Evolutionary conservation across 1,140 invertebrate genomes (phyloP), one percentile per base, ranked within the genome.

Genomic region (Saccostrea glomerata): DNA sequence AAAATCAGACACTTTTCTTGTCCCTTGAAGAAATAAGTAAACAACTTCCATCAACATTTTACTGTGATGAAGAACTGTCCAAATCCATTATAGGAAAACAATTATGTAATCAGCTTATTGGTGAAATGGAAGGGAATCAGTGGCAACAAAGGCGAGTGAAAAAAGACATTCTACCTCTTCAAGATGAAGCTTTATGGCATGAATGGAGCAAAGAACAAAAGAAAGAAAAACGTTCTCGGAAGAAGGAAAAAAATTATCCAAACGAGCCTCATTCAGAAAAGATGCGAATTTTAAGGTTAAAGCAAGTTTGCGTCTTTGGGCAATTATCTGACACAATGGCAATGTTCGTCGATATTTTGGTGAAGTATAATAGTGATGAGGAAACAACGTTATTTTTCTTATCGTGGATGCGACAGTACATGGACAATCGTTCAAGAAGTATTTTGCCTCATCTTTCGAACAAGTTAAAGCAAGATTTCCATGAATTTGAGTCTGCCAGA

Each of bases 361-460:
- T 20, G 20, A 60, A 3, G 1, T 20, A 13, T 60, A 60, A 13
- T 40, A n/a, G 6, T 30, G 36, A 77, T 77, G 11, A 25, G 23
- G 0, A 25, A 15, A 77, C 36, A 13, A 11, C n/a, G 2, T 15
- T 25, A 20, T 47, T 54, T 20, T 86, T 86, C 47, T 6, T 86
- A 4, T 17, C 4, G 15, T 73, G 17, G 25, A 0, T 77, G 12
- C 66, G 70, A 23, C 11, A 70, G 4, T 25, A 66, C 7, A 36
- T 86, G 15, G 66, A 86, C 23, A 36, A 40, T 25, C 20, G 60
- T n/a, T 86, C 85, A 13, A 73, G 85, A 73, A n/a, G 2, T 23
- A n/a, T 54, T n/a, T 20, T 86, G 63, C 66, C 63, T 25, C 3
- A 47, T 47, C 58, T 13, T 60, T 17, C 5, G 13, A 4, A 60